Conservation (phyloP, 2,113 vertebrate species). For the Lucifuga dentata region DNA sequence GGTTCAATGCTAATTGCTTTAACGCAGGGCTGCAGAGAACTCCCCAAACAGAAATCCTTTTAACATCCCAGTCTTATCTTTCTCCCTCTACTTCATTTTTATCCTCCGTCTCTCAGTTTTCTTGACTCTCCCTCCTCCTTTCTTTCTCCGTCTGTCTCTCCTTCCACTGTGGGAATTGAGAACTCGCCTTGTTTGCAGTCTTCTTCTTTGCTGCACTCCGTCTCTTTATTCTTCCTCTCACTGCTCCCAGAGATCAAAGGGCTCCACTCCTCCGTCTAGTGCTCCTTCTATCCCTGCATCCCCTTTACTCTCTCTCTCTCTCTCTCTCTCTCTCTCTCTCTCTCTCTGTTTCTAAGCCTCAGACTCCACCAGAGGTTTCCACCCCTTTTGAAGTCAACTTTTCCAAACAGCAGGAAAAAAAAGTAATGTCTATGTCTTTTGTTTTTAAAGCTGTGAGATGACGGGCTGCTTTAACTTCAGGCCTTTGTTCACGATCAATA, state of each 20-base stretch:
- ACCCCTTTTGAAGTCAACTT: slow-evolving; percentile 79
- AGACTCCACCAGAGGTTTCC: slow-evolving; percentile 64
- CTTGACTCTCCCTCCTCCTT: slow-evolving; percentile 23
- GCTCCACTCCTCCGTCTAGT: slow-evolving; percentile 68
- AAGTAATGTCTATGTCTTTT: slow-evolving; percentile 66
- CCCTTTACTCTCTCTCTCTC: too few species aligned
- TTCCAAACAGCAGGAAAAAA: slow-evolving; percentile 71
- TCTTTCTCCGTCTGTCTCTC: slow-evolving; percentile 38
- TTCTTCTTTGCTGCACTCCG: slow-evolving; percentile 67
- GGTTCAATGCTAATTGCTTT: slow-evolving; percentile 85
- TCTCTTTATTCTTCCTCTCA: slow-evolving; percentile 72
- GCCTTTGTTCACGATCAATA: slow-evolving; percentile 57
- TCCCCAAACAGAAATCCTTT: slow-evolving; percentile 77
- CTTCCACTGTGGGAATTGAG: slow-evolving; percentile 73
- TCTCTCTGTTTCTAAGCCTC: slow-evolving; percentile 63
- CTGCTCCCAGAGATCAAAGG: slow-evolving; percentile 84
- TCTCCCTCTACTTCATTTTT: slow-evolving; percentile 64
- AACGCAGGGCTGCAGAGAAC: slow-evolving; percentile 70
- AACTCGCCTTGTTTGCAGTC: slow-evolving; percentile 77
- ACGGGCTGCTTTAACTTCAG: slow-evolving; percentile 59
- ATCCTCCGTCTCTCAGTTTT: slow-evolving; percentile 31
- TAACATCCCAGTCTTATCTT: slow-evolving; percentile 78
- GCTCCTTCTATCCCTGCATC: slow-evolving; percentile 52
- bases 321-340: slow-evolving; percentile 57
- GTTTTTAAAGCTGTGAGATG: slow-evolving; percentile 53